These are phyloP conservation scores for Heterodera carotae DNA, from an alignment of 1,140 invertebrate species.

Conservation along the genomic window DNA sequence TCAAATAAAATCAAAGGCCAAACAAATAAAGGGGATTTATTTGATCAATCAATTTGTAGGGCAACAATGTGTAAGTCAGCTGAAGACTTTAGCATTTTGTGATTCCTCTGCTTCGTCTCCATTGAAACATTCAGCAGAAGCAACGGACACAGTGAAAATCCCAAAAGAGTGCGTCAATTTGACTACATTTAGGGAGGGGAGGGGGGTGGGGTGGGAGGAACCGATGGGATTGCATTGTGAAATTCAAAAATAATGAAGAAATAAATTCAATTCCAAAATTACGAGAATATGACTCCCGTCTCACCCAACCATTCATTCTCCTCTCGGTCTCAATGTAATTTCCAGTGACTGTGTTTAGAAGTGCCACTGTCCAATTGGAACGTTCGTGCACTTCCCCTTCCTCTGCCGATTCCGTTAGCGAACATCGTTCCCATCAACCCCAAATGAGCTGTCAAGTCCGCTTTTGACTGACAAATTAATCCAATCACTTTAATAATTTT, in stretches of 20 bases:
- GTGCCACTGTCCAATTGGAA: conserved; percentile 22
- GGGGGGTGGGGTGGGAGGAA: no score
- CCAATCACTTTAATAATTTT: not conserved
- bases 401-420: not conserved
- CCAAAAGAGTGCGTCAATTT: conserved; percentile 12
- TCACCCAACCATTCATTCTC: no score
- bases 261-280: no score
- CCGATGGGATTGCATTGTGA: no score
- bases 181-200: no score
- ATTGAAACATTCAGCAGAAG: not conserved
- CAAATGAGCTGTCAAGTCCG: conserved; percentile 35
- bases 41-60: not conserved
- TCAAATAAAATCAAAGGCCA: not conserved
- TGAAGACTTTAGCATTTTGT: not conserved
- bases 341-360: not conserved
- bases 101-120: not conserved
- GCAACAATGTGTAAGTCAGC: not conserved
- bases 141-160: conserved; percentile 1
- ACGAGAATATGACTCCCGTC: no score
- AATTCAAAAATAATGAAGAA: no score
- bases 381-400: not conserved
- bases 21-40: not conserved
- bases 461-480: not conserved
- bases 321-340: not conserved
- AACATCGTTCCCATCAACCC: conserved; percentile 26